Conservation (phyloP, 2,113 vertebrate genomes). For the Galbula dea region DNA sequence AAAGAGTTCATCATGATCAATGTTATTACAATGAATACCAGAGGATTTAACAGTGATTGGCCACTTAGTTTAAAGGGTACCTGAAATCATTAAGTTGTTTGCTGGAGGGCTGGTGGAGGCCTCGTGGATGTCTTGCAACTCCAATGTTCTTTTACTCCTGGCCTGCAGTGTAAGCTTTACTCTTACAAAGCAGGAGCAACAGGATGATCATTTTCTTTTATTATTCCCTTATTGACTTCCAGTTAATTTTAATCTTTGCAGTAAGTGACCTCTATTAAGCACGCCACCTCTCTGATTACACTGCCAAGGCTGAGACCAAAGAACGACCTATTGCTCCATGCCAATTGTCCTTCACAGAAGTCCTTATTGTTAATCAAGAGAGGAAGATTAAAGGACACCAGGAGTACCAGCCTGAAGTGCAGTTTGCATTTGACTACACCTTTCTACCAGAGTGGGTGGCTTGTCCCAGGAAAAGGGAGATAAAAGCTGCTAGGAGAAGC, state of each 20-base stretch:
- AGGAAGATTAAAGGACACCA: constrained; percentile 44
- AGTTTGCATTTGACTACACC: neutral
- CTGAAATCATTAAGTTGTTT: constrained; percentile 70
- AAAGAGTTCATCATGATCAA: constrained; percentile 69
- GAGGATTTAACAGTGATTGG: constrained; percentile 65
- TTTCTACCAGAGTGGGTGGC: neutral
- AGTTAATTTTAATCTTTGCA: constrained; percentile 64
- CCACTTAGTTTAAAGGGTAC: constrained; percentile 71
- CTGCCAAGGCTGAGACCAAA: neutral
- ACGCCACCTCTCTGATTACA: constrained; percentile 40
- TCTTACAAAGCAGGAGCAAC: constrained; percentile 42
- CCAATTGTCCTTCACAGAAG: constrained; percentile 53
- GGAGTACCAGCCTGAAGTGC: constrained; percentile 2
- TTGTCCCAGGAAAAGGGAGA: neutral
- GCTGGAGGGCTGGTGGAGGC: constrained; percentile 64
- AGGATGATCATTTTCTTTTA: constrained; percentile 58
- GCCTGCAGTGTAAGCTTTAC: constrained; percentile 42
- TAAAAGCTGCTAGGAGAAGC: neutral
- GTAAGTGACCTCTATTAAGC: constrained; percentile 39
- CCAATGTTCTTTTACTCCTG: neutral
- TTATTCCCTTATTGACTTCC: constrained; percentile 65
- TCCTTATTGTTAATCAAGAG: constrained; percentile 59
- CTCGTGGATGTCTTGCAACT: neutral
- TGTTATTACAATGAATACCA: constrained; percentile 71
- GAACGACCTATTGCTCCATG: neutral